A percentile compares a stretch with the other conserved stretches of the same genome.
Conservation (phyloP, 2,888 invertebrate genomes). For the Shargacucullia verbasci region DNA sequence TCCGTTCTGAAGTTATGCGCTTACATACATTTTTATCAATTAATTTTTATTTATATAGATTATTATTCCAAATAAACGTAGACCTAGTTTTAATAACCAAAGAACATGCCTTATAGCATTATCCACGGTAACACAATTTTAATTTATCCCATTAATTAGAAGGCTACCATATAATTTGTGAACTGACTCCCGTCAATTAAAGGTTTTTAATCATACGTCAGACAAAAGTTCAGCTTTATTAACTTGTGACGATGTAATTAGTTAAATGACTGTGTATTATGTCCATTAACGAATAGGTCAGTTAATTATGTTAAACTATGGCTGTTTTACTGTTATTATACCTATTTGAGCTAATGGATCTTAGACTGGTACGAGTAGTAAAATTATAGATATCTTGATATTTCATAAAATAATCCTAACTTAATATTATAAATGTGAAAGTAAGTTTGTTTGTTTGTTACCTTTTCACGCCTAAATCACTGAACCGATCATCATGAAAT, state of each 20-base stretch:
- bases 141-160: constrained; percentile 12
- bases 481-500: too few species aligned
- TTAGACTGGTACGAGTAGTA: too few species aligned
- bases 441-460: too few species aligned
- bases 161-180: constrained; percentile 10
- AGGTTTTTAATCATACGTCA: constrained; percentile 18
- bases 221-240: constrained; percentile 25
- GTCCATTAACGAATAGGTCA: constrained; percentile 6
- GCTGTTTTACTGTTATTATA: too few species aligned
- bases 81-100: neutral
- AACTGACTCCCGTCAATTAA: constrained; percentile 28
- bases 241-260: constrained; percentile 39
- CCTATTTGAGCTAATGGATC: too few species aligned
- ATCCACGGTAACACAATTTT: neutral
- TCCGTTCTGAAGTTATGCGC: too few species aligned
- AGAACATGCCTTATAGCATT: neutral
- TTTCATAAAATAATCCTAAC: too few species aligned
- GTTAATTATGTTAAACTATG: constrained; percentile 30
- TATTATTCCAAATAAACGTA: neutral
- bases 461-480: too few species aligned
- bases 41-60: too few species aligned
- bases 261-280: constrained; percentile 25
- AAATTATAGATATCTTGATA: too few species aligned
- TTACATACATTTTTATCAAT: too few species aligned
- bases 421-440: too few species aligned